Evolutionary conservation across 2,888 invertebrate species (phyloP), one percentile per base, ranked within the genome.

Genomic region (Megalurothrips usitatus): DNA sequence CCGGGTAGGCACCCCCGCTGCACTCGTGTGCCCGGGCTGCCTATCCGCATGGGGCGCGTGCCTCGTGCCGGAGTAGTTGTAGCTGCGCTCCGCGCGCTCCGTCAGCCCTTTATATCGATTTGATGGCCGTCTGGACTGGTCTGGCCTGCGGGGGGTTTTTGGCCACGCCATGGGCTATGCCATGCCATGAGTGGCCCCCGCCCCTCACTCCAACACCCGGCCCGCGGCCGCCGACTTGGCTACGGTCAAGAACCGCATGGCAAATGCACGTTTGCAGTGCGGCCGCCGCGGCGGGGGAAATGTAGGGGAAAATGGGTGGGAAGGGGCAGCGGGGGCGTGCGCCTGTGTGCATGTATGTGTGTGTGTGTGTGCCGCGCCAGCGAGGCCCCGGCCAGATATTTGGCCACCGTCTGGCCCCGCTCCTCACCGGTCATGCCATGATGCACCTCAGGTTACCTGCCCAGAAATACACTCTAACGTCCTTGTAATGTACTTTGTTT

Each of bases 81-180:
- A n/a, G 34, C 79, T 82, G 63, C 81, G 48, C 75, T 81, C 79
- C 28, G 80, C 79, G 68, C 80, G 79, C 68, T 81, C 34, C 6
- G 34, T 6, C 34, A 6, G 6, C 34, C 34, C 34, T 81, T 79
- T 78, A 79, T 79, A 68, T 79, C 11, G n/a, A 23, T 79, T n/a
- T 79, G 19, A 26, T 79, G 28, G 19, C 28, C 80, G 52, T 23
- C n/a, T 28, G 9, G 48, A n/a, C 48, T 48, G 28, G 11, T 34
- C 8, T n/a, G 14, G n/a, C n/a, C n/a, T n/a, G n/a, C n/a, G n/a
- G n/a, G n/a, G n/a, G 52, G 28, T n/a, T 80, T 23, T 14, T 79
- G 11, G 43, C 17, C 11, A 79, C 79, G 49, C 49, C 43, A 48
- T 80, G 63, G 52, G 63, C 52, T 52, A 63, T 63, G 80, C 52